These are phyloP conservation scores for Lynx canadensis DNA, from an alignment of 2,113 vertebrate genomes.

Conservation along the genomic window DNA sequence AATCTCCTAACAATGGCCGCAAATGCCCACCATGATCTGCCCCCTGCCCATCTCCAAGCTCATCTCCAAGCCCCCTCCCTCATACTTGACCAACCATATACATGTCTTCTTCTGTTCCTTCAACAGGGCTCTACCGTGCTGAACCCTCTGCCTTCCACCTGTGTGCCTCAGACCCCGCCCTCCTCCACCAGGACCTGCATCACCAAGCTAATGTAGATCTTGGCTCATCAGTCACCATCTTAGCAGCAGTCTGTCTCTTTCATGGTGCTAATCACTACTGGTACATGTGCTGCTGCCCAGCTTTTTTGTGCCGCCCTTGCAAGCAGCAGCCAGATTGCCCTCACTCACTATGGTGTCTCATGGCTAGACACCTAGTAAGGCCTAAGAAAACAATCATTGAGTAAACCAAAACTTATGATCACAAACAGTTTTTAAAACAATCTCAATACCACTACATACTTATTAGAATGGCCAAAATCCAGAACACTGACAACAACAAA, in stretches of 20 bases:
- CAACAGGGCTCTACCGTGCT: accelerated
- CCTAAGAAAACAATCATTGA: background rate
- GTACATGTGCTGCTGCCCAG: accelerated
- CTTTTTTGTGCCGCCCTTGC: background rate
- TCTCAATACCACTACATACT: background rate
- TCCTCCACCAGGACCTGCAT: accelerated
- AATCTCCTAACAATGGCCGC: accelerated
- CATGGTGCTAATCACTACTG: accelerated
- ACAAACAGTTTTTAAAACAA: background rate
- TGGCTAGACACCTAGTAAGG: background rate
- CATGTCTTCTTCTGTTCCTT: background rate
- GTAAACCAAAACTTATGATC: background rate
- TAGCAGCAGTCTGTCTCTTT: background rate
- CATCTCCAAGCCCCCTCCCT: background rate
- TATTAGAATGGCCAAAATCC: background rate
- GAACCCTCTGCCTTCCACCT: background rate
- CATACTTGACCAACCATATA: accelerated
- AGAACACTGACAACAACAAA: background rate
- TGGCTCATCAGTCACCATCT: accelerated
- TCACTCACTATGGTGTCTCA: accelerated
- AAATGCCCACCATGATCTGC: no score
- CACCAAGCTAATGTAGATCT: no score
- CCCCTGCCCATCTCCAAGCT: background rate
- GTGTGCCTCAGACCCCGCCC: background rate
- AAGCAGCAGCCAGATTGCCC: no score